Percentiles rank a stretch among this genome's conserved stretches.
phyloP scores from a whole-genome alignment of 2,888 invertebrate genomes.

The Ctena decussata region DNA sequence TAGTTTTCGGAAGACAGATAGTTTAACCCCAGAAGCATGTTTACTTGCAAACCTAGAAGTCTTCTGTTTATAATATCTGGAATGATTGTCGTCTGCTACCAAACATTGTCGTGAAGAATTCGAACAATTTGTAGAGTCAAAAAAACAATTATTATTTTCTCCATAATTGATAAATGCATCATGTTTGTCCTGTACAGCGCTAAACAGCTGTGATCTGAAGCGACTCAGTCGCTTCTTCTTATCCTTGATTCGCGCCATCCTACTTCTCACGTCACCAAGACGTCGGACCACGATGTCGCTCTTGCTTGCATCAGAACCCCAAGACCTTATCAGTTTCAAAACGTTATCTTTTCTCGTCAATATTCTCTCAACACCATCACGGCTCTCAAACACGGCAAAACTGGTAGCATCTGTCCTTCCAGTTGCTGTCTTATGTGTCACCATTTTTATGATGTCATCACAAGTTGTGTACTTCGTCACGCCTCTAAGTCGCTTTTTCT shows the following conservation, averaged over 20 bases:
- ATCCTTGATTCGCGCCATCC: conserved; percentile 15
- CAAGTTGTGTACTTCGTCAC: conserved; percentile 36
- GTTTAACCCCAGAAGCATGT: neutral
- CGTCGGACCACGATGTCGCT: neutral
- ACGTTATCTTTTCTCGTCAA: conserved; percentile 16
- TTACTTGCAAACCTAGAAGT: neutral
- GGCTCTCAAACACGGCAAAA: conserved; percentile 16
- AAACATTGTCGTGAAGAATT: neutral
- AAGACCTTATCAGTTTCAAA: conserved; percentile 29
- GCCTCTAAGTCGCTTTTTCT: neutral
- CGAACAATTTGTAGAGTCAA: neutral
- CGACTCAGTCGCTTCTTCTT: conserved; percentile 16
- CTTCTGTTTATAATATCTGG: neutral
- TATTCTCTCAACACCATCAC: conserved; percentile 8
- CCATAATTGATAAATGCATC: neutral
- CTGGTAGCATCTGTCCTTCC: neutral
- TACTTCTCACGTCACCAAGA: conserved; percentile 17
- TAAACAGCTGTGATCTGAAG: neutral
- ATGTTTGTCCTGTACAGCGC: neutral
- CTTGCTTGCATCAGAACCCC: conserved; percentile 1
- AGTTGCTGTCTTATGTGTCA: neutral
- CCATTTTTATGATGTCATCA: conserved; percentile 40
- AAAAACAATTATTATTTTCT: neutral
- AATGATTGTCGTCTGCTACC: neutral
- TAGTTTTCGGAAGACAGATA: neutral